Conservation (phyloP, 2,797 vertebrate genomes). For the Linurgus olivaceus region DNA sequence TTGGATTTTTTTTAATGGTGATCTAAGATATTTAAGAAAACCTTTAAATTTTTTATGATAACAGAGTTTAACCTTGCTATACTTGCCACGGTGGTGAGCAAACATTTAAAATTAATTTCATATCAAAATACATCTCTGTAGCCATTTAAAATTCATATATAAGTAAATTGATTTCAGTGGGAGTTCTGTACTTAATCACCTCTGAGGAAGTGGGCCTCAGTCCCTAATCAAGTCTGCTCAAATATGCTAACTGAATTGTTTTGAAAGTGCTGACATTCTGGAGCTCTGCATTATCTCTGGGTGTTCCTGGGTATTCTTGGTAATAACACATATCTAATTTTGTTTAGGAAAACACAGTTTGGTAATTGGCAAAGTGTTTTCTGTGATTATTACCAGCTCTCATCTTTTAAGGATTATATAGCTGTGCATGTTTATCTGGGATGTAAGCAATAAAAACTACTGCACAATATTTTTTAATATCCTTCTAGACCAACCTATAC, state of each 20-base stretch:
- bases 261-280: background rate
- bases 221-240: conserved; percentile 4
- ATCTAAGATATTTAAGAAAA: background rate
- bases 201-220: conserved; percentile 3
- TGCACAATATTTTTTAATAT: background rate
- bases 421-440: background rate
- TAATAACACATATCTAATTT: background rate
- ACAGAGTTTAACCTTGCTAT: background rate
- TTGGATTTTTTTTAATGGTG: background rate
- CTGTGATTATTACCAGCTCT: background rate
- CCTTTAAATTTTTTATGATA: background rate
- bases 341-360: background rate
- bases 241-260: conserved; percentile 3
- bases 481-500: background rate
- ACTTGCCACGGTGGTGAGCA: background rate
- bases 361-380: background rate
- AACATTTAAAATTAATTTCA: conserved; percentile 1
- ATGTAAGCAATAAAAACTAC: background rate
- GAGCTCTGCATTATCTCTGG: background rate
- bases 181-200: conserved; percentile 18
- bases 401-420: background rate
- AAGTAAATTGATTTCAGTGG: conserved; percentile 42
- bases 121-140: background rate
- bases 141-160: background rate
- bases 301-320: background rate